phyloP scores from a whole-genome alignment of 2,113 vertebrate genomes.

The Panthera tigris region DNA sequence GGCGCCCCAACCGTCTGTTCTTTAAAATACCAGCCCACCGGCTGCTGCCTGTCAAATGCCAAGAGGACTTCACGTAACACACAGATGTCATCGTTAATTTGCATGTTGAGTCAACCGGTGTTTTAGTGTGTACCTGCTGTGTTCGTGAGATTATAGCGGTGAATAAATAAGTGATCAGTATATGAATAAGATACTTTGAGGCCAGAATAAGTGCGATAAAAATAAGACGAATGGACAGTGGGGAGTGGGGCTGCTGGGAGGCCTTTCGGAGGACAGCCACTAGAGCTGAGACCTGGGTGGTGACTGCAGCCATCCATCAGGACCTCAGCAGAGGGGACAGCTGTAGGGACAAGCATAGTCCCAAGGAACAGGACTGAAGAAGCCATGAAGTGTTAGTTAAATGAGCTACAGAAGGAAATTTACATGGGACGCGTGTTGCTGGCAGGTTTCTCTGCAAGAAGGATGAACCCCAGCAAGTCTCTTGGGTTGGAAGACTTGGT shows the following conservation, averaged over 20 bases:
- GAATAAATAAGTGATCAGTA: background rate
- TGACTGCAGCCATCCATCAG: background rate
- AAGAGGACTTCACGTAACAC: background rate
- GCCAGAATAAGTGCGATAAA: background rate
- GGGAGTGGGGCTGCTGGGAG: background rate
- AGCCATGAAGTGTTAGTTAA: background rate
- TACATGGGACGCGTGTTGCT: background rate
- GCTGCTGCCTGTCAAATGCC: background rate
- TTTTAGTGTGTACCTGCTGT: background rate
- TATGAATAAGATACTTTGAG: background rate
- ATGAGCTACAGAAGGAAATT: background rate
- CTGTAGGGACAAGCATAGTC: background rate
- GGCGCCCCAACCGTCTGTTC: no score
- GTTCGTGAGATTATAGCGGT: background rate
- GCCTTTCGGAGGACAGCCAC: background rate
- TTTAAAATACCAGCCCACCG: background rate
- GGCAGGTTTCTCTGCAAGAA: background rate
- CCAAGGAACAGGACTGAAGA: background rate
- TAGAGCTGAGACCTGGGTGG: background rate
- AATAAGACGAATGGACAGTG: background rate
- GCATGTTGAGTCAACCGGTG: background rate
- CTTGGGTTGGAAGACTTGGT: background rate
- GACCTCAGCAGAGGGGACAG: background rate
- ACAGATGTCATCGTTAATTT: background rate
- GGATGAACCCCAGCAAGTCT: background rate